Evolutionary conservation across 1,140 invertebrate species (phyloP).

Genomic region (Pseudomyrmex pallidus): DNA sequence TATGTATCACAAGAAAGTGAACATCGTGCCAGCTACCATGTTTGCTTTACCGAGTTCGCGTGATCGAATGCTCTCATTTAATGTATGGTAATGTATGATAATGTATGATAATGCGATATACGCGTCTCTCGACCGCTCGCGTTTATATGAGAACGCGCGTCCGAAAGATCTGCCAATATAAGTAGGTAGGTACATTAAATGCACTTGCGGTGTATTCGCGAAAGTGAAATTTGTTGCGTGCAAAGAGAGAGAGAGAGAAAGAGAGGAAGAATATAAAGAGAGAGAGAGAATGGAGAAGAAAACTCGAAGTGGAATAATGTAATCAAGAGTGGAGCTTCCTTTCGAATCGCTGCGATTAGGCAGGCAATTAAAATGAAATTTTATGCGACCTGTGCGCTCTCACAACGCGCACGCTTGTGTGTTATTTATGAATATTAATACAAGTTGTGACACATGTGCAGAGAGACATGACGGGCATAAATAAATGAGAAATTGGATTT

Average conservation of each 20-base stretch:
- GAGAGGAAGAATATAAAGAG: neutral
- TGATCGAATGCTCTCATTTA: slow-evolving; percentile 62
- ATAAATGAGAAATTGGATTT: neutral
- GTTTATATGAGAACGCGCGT: slow-evolving; percentile 52
- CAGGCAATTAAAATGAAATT: slow-evolving; percentile 25
- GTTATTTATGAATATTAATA: slow-evolving; percentile 12
- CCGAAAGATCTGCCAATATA: slow-evolving; percentile 45
- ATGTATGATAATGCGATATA: slow-evolving; percentile 71
- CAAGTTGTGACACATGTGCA: neutral
- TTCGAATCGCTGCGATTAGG: neutral
- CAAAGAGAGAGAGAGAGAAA: neutral
- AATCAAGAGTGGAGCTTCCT: slow-evolving; percentile 11
- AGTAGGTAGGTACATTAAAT: neutral
- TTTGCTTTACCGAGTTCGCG: slow-evolving; percentile 49
- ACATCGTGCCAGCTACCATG: slow-evolving; percentile 28
- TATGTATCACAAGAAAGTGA: slow-evolving; percentile 6
- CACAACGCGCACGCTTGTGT: neutral
- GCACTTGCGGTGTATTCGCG: slow-evolving; percentile 12
- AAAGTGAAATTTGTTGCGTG: slow-evolving; percentile 43
- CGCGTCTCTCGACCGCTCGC: slow-evolving; percentile 41
- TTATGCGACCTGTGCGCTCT: neutral
- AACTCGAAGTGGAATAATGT: neutral
- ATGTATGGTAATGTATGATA: slow-evolving; percentile 75
- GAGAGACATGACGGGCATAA: neutral
- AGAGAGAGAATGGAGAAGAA: no score